A percentile compares a stretch with the other conserved stretches of the same genome.
phyloP scores from a whole-genome alignment of 1,140 invertebrate genomes.

The Tetragnatha versicolor region DNA sequence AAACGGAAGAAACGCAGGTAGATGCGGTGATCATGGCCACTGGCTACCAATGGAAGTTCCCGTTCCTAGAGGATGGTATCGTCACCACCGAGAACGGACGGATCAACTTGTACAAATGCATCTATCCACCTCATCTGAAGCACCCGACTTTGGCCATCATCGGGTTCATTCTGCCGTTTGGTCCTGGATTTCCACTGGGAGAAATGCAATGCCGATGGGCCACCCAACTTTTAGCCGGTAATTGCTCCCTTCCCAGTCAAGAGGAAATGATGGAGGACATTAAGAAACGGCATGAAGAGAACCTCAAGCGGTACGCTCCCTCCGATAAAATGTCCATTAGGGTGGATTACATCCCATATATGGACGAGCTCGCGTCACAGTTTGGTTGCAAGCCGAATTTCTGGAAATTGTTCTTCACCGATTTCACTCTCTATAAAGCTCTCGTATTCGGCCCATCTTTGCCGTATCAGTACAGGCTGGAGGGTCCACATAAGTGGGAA shows the following conservation, averaged over 20 bases:
- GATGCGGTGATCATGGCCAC: constrained; percentile 58
- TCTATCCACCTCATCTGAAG: constrained; percentile 62
- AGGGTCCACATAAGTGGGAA: constrained; percentile 64
- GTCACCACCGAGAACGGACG: constrained; percentile 59
- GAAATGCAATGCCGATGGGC: constrained; percentile 64
- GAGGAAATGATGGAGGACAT: constrained; percentile 64
- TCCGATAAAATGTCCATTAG: constrained; percentile 63
- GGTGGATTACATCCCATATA: constrained; percentile 64
- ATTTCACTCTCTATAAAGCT: constrained; percentile 61
- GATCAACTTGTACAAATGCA: constrained; percentile 64
- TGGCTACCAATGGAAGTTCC: constrained; percentile 58
- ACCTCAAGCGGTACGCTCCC: constrained; percentile 56
- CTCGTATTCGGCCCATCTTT: constrained; percentile 64
- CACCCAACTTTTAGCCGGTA: constrained; percentile 46
- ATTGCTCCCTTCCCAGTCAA: constrained; percentile 58
- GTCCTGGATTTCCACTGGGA: constrained; percentile 67
- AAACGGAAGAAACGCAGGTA: constrained; percentile 12
- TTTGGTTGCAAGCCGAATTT: constrained; percentile 65
- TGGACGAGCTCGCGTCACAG: constrained; percentile 66
- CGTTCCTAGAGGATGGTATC: constrained; percentile 44
- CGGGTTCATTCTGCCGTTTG: constrained; percentile 67
- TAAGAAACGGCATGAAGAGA: constrained; percentile 57
- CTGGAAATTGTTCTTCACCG: constrained; percentile 60
- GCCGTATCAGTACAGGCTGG: constrained; percentile 67
- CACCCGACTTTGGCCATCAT: constrained; percentile 65